Evolutionary conservation across 92 coral and sea anemone genomes (phyloP), one percentile per base, ranked within the genome.

Genomic region (Nematostella vectensis): DNA sequence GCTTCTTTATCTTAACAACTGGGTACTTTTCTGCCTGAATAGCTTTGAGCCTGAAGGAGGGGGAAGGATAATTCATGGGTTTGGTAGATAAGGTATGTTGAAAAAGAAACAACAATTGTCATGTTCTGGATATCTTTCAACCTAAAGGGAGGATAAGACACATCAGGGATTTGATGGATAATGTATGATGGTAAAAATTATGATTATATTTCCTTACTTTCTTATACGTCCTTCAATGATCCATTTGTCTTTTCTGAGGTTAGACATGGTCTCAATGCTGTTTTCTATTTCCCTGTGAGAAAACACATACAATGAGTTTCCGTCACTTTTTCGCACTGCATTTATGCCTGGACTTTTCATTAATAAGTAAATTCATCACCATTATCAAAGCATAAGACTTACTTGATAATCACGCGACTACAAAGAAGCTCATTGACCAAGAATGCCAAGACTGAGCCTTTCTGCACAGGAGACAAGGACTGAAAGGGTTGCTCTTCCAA

Each of bases 191-290:
- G n/a, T n/a, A n/a, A n/a, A n/a, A n/a, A n/a, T n/a, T n/a, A n/a
- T n/a, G n/a, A n/a, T n/a, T n/a, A n/a, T n/a, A n/a, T 15, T 2
- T 51, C 77, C 98, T 77, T 66, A 91, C 98, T 91, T 91, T 55
- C 98, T 68, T 3, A 91, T 78, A 59, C 76, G 85, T 44, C 98
- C 98, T 55, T 91, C 98, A 24, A 83, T 76, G 54, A 91, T 82
- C 98, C 98, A 91, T 50, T 91, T 91, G 57, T 91, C 94, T 29
- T 83, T 81, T 18, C 98, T 71, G 6, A 91, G 76, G 47, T 80
- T 86, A 11, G 98, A 91, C 98, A 91, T 91, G 26, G 67, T 76
- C 40, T 91, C 98, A 42, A 91, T 91, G 56, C 94, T 91, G 48
- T 69, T 80, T 47, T 91, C 98, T 44, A 91, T 91, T 62, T 91